Evolutionary conservation across 2,888 invertebrate species (phyloP), one percentile per base, ranked within the genome.

Genomic region (Drosophila greeni): DNA sequence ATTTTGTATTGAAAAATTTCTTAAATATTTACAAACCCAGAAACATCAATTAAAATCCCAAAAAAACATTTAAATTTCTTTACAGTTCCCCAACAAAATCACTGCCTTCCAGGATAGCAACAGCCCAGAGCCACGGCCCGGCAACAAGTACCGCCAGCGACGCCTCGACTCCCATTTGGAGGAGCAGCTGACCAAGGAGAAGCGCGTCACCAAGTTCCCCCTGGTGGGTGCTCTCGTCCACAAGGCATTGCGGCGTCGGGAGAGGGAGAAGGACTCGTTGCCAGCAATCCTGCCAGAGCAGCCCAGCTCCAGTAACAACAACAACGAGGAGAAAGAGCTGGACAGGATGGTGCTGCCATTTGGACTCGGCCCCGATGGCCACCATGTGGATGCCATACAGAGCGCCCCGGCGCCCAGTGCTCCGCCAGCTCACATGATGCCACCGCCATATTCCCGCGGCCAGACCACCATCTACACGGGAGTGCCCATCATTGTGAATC

Each of bases 311-410:
- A 47, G 45, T 12, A 20, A 20, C 20, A 20, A 56, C 48, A 60
- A 39, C 23, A 47, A 43, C 31, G 52, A 49, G n/a, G 31, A 31
- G 12, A 8, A 8, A n/a, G 29, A 54, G 14, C 20, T 18, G 4
- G 14, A 47, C 31, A 61, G 42, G 29, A 89, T 89, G 89, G 89
- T 89, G 53, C 70, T 88, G 62, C 89, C 89, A 37, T 88, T 89
- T 67, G 88, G 86, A 66, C 79, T 88, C 42, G 85, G 85, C 36
- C 82, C 88, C 36, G 88, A 88, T 70, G 88, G 86, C 57, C 86
- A 86, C 61, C 81, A 87, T 65, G 79, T 82, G 29, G 82, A 84
- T 45, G 86, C 75, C 58, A 81, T 82, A 37, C 84, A 84, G 37
- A 73, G 67, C 16, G 79, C 82, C 9, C 82, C 85, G 16, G 73